These are phyloP conservation scores for Turnix velox DNA, from an alignment of 2,113 vertebrate species.

Conservation along the genomic window DNA sequence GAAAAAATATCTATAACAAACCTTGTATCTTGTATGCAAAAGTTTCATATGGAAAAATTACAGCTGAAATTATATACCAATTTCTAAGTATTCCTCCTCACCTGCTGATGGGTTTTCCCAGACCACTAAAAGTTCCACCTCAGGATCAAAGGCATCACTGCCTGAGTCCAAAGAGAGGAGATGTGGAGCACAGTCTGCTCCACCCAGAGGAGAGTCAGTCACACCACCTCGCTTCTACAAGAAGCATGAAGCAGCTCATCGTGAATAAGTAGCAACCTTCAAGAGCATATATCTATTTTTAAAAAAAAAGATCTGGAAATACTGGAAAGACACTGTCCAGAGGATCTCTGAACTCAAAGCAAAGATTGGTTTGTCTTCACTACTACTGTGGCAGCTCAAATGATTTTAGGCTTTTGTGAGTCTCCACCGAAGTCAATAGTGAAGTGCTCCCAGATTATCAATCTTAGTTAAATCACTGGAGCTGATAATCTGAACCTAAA, in stretches of 20 bases:
- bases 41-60: neutral
- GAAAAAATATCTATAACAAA: neutral
- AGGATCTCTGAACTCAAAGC: neutral
- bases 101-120: neutral
- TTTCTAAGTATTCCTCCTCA: neutral
- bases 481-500: constrained; percentile 5
- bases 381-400: neutral
- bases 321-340: neutral
- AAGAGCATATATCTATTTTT: neutral
- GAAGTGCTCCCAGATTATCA: neutral
- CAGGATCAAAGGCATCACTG: neutral
- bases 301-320: neutral
- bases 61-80: neutral
- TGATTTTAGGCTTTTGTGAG: neutral
- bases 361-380: neutral
- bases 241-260: neutral
- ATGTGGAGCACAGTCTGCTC: neutral
- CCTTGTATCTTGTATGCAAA: neutral
- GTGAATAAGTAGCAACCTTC: neutral
- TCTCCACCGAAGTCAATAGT: neutral
- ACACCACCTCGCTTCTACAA: neutral
- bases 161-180: neutral
- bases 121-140: neutral
- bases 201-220: neutral
- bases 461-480: constrained; percentile 24